Base-by-base conservation (phyloP, 2,797 vertebrate genomes). In the Aulostomus chinensis region DNA sequence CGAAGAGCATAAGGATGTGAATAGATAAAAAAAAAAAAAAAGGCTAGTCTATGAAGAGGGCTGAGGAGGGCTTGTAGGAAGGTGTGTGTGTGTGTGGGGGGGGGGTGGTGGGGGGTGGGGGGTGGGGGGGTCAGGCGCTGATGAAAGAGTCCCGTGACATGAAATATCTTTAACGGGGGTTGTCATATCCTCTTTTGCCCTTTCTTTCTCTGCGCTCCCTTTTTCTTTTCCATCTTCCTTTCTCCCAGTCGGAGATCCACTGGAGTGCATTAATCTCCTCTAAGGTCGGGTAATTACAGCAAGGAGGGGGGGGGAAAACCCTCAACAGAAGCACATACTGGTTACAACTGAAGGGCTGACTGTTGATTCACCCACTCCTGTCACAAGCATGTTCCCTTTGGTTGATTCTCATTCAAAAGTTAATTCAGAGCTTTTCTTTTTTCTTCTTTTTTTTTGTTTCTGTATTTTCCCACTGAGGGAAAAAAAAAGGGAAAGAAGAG, bases 221-320 rank as follows among this genome's bases (percentile, higher is more conserved):
- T 42, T 42, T 55, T 48, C 38, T 53, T 53, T 20, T 45, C 20
- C 17, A 20, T 55, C 55, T 32, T 54, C 42, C 29, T 18, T 51
- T 64, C 50, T 71, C 33, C 40, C 55, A 52, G 52, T 67, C 57
- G 2, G 11, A 64, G 60, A 51, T 29, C 60, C 59, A 73, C 35
- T 24, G 17, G 41, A 80, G 58, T 62, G 58, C 46, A 64, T 58
- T 82, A 74, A 86, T 83, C 66, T 78, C 73, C 69, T 81, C 85
- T 67, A 81, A 69, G 78, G 77, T 73, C 76, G 58, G 68, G 51
- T 78, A 86, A 88, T 82, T 83, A 85, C 63, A 68, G 58, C 25
- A 61, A 50, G 58, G 63, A 68, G 56, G n/a, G 4, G 32, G 28
- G 11, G 22, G 14, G 22, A 41, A 21, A 8, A 12, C 39, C 39